These are phyloP conservation scores for Ophion obscuratus DNA, from an alignment of 2,888 invertebrate species.

Conservation along the genomic window DNA sequence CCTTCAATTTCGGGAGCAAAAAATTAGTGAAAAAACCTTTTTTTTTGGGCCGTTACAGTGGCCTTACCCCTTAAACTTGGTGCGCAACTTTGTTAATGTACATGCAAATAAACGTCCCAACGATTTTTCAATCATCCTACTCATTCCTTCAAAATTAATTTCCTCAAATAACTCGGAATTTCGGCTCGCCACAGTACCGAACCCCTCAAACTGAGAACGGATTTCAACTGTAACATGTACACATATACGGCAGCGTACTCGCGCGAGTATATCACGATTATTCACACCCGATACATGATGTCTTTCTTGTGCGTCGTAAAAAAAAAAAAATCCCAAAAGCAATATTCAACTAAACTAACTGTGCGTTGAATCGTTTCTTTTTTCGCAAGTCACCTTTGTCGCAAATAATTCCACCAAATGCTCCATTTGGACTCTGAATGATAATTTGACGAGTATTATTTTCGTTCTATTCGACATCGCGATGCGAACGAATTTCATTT, in stretches of 20 bases:
- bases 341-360: neutral
- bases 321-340: neutral
- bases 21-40: no score
- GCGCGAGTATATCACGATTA: neutral
- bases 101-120: no score
- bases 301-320: constrained; percentile 27
- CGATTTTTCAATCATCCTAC: no score
- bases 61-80: no score
- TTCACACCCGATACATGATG: constrained; percentile 6
- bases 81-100: no score
- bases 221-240: neutral
- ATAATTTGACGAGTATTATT: neutral
- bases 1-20: no score
- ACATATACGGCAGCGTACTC: neutral
- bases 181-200: no score
- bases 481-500: neutral
- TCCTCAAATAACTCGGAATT: no score
- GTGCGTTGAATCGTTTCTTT: neutral
- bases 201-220: neutral
- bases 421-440: neutral
- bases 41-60: no score
- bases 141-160: no score
- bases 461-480: neutral
- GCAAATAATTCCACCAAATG: neutral
- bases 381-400: neutral